Conservation (phyloP, 2,888 invertebrate genomes). For the Clepsis dumicolana region DNA sequence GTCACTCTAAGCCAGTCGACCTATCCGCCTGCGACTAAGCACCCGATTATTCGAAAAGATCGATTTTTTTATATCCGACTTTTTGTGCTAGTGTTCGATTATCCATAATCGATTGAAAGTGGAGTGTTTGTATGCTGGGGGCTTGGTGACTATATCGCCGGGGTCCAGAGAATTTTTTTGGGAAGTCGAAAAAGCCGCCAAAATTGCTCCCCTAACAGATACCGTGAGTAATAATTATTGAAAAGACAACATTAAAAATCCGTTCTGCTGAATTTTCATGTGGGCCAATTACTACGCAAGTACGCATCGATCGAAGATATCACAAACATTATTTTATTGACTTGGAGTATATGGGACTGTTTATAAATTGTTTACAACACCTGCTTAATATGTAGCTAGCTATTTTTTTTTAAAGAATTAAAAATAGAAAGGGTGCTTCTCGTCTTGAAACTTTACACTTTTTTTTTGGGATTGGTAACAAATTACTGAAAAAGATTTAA, state of each 20-base stretch:
- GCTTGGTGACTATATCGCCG: constrained; percentile 67
- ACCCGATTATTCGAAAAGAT: constrained; percentile 19
- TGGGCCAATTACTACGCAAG: no score
- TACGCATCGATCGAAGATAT: not conserved
- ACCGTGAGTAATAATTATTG: constrained; percentile 62
- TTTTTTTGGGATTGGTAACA: not conserved
- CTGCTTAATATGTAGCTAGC: not conserved
- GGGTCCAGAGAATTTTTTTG: constrained; percentile 63
- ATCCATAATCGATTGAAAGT: constrained; percentile 57
- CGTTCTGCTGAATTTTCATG: no score
- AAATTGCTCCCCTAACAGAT: constrained; percentile 78
- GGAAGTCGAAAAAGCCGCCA: constrained; percentile 72
- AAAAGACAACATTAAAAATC: not conserved
- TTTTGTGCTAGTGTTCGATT: constrained; percentile 27
- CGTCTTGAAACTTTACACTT: not conserved
- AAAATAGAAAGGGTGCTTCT: not conserved
- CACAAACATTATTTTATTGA: no score
- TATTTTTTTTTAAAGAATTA: not conserved
- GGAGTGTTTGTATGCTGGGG: constrained; percentile 64
- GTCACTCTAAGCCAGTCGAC: constrained; percentile 27
- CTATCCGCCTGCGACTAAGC: not conserved
- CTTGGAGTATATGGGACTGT: not conserved
- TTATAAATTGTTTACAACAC: not conserved
- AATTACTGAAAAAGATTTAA: not conserved
- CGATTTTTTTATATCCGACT: constrained; percentile 15